A percentile compares a stretch with the other conserved stretches of the same genome.
Evolutionary conservation across 1,140 invertebrate genomes (phyloP).

Genomic region (Calephelis nemesis): DNA sequence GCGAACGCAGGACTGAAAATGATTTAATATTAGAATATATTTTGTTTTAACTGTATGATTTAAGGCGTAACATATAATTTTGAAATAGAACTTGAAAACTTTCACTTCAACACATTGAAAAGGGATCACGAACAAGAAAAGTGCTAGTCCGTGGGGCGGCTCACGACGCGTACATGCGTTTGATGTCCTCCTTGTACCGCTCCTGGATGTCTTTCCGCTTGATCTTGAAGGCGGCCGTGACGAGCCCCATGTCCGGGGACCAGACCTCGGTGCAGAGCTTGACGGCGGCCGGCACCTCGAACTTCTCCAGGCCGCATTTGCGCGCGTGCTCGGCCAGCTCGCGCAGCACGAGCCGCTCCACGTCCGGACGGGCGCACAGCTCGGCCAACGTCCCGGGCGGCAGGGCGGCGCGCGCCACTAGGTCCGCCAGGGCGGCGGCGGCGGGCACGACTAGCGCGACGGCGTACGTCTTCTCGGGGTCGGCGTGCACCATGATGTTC

Average conservation of each 20-base stretch:
- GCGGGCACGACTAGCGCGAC: slow-evolving; percentile 95
- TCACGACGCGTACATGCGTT: slow-evolving; percentile 95
- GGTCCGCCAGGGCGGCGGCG: slow-evolving; percentile 84
- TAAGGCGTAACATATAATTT: no score
- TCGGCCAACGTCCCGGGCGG: slow-evolving; percentile 39
- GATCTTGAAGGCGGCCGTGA: slow-evolving; percentile 98
- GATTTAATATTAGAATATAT: no score
- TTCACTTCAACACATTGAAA: no score
- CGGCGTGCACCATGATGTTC: slow-evolving; percentile 97
- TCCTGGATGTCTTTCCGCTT: slow-evolving; percentile 97
- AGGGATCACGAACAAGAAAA: not conserved
- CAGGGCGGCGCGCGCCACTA: slow-evolving; percentile 82
- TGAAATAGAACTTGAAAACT: no score
- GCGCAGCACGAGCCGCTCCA: slow-evolving; percentile 89
- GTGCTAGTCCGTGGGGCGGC: not conserved
- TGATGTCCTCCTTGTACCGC: slow-evolving; percentile 93
- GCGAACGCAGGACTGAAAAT: no score
- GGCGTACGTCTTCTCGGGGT: slow-evolving; percentile 89
- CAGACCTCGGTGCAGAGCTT: slow-evolving; percentile 94
- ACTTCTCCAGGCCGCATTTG: slow-evolving; percentile 92
- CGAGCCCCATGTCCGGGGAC: slow-evolving; percentile 97
- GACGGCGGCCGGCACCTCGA: slow-evolving; percentile 95
- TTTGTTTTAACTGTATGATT: no score
- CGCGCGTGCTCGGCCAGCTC: slow-evolving; percentile 89
- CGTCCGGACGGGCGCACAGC: slow-evolving; percentile 84